Base-by-base conservation (phyloP, 2,113 vertebrate species). In the Silurus asotus region DNA sequence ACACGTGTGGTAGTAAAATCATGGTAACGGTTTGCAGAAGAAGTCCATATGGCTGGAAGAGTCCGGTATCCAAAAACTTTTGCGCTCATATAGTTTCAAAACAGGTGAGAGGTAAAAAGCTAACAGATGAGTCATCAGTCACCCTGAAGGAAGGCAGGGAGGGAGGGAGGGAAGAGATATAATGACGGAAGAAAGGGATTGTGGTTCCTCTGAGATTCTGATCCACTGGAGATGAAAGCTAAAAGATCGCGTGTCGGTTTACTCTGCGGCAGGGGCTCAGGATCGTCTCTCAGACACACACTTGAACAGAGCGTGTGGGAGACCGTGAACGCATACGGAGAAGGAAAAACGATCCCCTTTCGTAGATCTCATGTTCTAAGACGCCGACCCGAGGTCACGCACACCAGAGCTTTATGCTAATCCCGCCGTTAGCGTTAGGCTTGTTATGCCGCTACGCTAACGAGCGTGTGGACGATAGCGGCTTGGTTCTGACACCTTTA, bases 331-430 rank as follows among this genome's bases (percentile, higher is more conserved):
- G 6, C 17, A n/a, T 4, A 49, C 45, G 5, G 20, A 23, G 48
- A 15, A n/a, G 14, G 45, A 53, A 82, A 58, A 65, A 17, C 23
- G 3, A 69, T 69, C 62, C 81, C 5, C 23, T 53, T 82, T 82
- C 81, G 55, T 69, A n/a, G 61, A 17, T n/a, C 67, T 82, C 81
- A 7, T 28, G 64, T 82, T 82, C 62, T 69, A 65, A 53, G 48
- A 51, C 49, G 8, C 19, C 6, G 48, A 3, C 59, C 80, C n/a
- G n/a, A 9, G 61, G 49, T 82, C 62, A 67, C 62, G 3, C 61
- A 67, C 55, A 69, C 81, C 62, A 55, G 28, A 48, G 58, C 25
- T 10, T 23, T 61, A 20, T 45, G 4, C 45, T 64, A 25, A 81
- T 51, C 59, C 79, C 14, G 25, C 1, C 19, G 76, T 78, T 17